Evolutionary conservation across 1,140 invertebrate genomes (phyloP), one percentile per base, ranked within the genome.

Genomic region (Camponotus pennsylvanicus): DNA sequence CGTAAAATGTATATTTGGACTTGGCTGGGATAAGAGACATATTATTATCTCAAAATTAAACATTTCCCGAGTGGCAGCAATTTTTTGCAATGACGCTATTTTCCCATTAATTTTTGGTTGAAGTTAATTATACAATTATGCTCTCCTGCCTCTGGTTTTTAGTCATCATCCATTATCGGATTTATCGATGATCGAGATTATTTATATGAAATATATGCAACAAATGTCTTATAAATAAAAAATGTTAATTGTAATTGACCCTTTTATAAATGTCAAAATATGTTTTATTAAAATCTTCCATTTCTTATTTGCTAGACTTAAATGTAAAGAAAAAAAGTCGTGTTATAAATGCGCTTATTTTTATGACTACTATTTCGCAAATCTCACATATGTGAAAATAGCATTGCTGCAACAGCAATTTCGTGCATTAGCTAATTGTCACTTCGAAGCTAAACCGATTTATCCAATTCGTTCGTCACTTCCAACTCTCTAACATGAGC

Each of bases 381-480:
- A 55, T 18, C 11, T 37, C 9, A n/a, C 6, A 49, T 34, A 45
- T 18, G 70, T 55, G 13, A 18, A 27, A 32, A 61, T 45, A 27
- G 3, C 15, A 40, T 27, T 71, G 11, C 13, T 59, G 34, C 57
- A 49, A n/a, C 57, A 57, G 34, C 71, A 49, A 42, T 55, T 49
- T 8, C 32, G 37, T 40, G 40, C 42, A 79, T 57, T 42, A 66
- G 37, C 61, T 89, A 86, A 89, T 89, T 89, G 86, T 77, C 49
- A 18, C 45, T 32, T 45, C 71, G 71, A 64, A 37, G 71, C 42
- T 55, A 61, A 61, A 18, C 32, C 57, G 27, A 70, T 79, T 67
- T 86, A 52, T 86, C 77, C 66, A 76, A 84, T 89, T 70, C 78
- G 88, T 87, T 59, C n/a, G 59, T 84, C 88, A 67, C 85, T 89